Base-by-base conservation (phyloP, 2,888 invertebrate genomes). In the Melipona beecheii region DNA sequence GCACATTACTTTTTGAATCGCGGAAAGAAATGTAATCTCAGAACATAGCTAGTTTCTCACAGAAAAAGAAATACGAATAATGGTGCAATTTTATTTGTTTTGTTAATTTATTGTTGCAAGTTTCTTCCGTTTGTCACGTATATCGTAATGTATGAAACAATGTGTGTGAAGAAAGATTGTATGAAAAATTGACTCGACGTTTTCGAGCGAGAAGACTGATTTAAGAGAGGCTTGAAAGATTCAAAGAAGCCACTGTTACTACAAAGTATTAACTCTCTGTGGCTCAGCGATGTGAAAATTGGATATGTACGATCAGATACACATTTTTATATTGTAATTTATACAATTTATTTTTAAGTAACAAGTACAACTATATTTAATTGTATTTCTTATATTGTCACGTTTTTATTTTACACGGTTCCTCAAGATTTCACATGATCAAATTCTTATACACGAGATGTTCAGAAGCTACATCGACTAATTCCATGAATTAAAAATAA, bases 81-180 rank as follows among this genome's bases (percentile, higher is more conserved):
- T 88, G 86, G 92, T 92, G 92, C 92, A 92, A 92, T 92, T 90
- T 89, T 90, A 89, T 90, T 89, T 83, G 87, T 88, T 91, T 90
- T 83, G 85, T 75, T 90, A 83, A 27, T 79, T 74, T 84, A 81
- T 76, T 52, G 66, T 69, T 81, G 77, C 79, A 77, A 81, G 58
- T 87, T 86, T 84, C 83, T 86, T 85, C 83, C 74, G 83, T 88
- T 85, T 81, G 84, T 84, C 77, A 75, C 69, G 56, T 64, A 79
- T 68, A 81, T 31, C 68, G 56, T 64, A 60, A 69, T 66, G 68
- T 58, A 43, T 65, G 65, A 71, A 77, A 72, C 19, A 75, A 66
- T 54, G 84, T 85, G 71, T 75, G 11, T 43, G 21, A 65, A 54
- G 19, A 36, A 83, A 56, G 0, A 71, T 81, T 64, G 24, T 79